Evolutionary conservation across 2,888 invertebrate genomes (phyloP).

Genomic region (Sepiola atlantica): DNA sequence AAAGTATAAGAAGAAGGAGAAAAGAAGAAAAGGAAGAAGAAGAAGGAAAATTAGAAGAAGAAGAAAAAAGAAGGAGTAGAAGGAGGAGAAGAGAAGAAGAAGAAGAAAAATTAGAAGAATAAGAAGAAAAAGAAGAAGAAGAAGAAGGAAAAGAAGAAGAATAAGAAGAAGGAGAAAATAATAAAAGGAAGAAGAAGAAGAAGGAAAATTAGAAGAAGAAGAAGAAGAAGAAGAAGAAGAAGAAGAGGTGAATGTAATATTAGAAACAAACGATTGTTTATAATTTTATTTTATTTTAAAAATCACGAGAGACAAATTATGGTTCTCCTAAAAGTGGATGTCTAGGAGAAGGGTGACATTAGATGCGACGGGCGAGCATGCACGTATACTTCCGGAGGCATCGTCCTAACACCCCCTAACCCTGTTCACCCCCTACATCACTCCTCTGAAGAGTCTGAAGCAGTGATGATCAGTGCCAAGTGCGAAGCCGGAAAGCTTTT

Average conservation of each 20-base stretch:
- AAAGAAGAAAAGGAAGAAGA: background rate
- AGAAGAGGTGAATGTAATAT: background rate
- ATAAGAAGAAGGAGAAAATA: background rate
- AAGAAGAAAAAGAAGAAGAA: background rate
- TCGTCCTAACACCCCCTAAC: background rate
- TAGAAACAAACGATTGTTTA: background rate
- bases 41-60: background rate
- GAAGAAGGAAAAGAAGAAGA: background rate
- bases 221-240: background rate
- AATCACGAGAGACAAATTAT: background rate
- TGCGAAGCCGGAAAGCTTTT: constrained; percentile 20
- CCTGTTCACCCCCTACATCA: no score
- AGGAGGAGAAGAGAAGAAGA: background rate
- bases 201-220: background rate
- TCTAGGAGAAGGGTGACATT: background rate
- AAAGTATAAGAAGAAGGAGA: background rate
- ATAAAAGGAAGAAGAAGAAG: background rate
- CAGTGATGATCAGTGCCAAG: background rate
- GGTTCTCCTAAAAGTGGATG: background rate
- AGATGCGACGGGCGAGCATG: background rate
- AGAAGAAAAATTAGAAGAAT: background rate
- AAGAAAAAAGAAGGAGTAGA: background rate
- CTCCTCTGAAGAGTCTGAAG: background rate
- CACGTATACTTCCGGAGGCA: background rate
- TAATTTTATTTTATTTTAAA: background rate